phyloP scores from a whole-genome alignment of 1,140 invertebrate genomes.

The Drosophila persimilis region DNA sequence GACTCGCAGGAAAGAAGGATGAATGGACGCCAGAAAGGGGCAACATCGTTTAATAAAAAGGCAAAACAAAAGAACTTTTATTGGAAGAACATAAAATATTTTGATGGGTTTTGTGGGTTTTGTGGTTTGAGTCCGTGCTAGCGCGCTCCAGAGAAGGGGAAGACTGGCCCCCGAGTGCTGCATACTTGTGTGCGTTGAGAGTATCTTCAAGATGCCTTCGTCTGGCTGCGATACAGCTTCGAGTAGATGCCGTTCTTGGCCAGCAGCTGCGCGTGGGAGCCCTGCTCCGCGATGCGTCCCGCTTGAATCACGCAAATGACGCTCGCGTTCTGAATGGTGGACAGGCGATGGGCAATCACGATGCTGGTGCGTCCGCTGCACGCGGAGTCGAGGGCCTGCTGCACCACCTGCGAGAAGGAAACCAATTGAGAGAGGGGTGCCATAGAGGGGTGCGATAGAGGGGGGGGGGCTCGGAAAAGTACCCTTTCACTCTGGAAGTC shows the following conservation, averaged over 20 bases:
- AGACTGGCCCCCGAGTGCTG: not conserved
- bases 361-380: constrained; percentile 87
- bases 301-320: constrained; percentile 91
- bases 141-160: not conserved
- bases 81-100: too few species aligned
- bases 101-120: not conserved
- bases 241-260: constrained; percentile 90
- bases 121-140: constrained; percentile 27
- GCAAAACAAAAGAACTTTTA: too few species aligned
- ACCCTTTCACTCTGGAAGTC: constrained; percentile 87
- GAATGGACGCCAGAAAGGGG: too few species aligned
- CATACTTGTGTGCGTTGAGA: constrained; percentile 10
- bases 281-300: constrained; percentile 90
- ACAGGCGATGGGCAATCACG: constrained; percentile 88
- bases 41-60: too few species aligned
- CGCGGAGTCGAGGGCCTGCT: constrained; percentile 86
- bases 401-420: constrained; percentile 84
- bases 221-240: constrained; percentile 85
- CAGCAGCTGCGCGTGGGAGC: constrained; percentile 92
- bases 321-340: constrained; percentile 89
- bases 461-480: too few species aligned
- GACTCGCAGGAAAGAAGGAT: too few species aligned
- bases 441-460: too few species aligned
- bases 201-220: constrained; percentile 56
- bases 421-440: too few species aligned